A percentile compares a stretch with the other conserved stretches of the same genome.
phyloP scores from a whole-genome alignment of 2,888 invertebrate species.

The Cataglyphis cursor region DNA sequence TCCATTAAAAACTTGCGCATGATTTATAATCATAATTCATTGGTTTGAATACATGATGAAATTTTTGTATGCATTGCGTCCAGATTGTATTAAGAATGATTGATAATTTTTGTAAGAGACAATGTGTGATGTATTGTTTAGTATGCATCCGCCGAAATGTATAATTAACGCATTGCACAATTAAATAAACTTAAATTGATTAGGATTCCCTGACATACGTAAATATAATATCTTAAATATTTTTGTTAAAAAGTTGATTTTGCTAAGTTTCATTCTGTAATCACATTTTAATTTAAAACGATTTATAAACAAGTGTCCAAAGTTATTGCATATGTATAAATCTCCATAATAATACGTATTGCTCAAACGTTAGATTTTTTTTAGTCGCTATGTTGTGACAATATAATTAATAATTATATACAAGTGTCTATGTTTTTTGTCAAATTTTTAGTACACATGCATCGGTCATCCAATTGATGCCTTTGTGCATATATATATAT shows the following conservation, averaged over 20 bases:
- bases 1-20: neutral
- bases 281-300: neutral
- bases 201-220: neutral
- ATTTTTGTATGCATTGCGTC: constrained; percentile 7
- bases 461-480: too few species aligned
- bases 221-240: neutral
- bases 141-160: neutral
- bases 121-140: neutral
- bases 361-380: neutral
- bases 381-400: neutral
- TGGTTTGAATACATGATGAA: neutral
- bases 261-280: constrained; percentile 10
- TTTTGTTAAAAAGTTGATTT: neutral
- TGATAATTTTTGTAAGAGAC: neutral
- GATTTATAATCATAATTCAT: neutral
- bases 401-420: too few species aligned
- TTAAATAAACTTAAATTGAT: constrained; percentile 4
- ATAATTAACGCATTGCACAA: neutral
- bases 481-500: too few species aligned
- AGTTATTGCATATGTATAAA: neutral
- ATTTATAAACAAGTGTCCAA: constrained; percentile 19
- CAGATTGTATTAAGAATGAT: neutral
- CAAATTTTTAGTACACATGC: too few species aligned
- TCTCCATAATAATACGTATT: constrained; percentile 11
- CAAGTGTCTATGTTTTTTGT: too few species aligned